Conservation (phyloP, 2,888 invertebrate species). For the Carcina quercana region DNA sequence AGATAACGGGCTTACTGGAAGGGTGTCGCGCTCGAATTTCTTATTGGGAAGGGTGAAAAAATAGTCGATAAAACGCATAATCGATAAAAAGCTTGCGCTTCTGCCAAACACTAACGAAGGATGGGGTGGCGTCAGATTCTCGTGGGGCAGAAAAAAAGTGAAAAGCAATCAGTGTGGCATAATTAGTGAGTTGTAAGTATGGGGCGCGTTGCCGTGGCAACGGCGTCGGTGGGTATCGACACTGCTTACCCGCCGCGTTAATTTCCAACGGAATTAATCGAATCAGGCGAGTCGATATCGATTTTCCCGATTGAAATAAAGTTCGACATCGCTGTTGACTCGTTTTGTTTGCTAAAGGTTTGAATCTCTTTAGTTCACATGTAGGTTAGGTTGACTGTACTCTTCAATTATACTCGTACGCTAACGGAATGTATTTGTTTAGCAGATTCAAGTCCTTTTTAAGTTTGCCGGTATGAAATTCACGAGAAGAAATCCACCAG, state of each 20-base stretch:
- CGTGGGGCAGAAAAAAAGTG: conserved; percentile 68
- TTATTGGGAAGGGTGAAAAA: too few species aligned
- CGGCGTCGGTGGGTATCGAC: conserved; percentile 61
- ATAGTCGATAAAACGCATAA: conserved; percentile 30
- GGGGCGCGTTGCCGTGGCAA: conserved; percentile 66
- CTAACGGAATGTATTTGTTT: too few species aligned
- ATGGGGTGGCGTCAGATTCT: conserved; percentile 68
- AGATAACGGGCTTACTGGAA: too few species aligned
- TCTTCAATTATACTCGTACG: too few species aligned
- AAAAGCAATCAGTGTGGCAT: conserved; percentile 75
- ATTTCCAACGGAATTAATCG: conserved; percentile 70
- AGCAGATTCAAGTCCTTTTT: too few species aligned
- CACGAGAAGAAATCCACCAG: too few species aligned
- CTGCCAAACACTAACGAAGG: conserved; percentile 44
- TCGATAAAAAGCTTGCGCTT: conserved; percentile 33
- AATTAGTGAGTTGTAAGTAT: conserved; percentile 73
- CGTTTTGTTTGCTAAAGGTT: too few species aligned
- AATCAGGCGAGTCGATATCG: conserved; percentile 60
- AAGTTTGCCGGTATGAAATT: too few species aligned
- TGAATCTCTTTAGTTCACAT: too few species aligned
- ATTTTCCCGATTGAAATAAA: conserved; percentile 46
- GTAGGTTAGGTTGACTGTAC: too few species aligned
- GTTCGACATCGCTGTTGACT: conserved; percentile 28
- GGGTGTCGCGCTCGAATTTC: too few species aligned
- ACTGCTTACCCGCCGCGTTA: conserved; percentile 64